Evolutionary conservation across 2,888 invertebrate genomes (phyloP).

Genomic region (Caprella mutica): DNA sequence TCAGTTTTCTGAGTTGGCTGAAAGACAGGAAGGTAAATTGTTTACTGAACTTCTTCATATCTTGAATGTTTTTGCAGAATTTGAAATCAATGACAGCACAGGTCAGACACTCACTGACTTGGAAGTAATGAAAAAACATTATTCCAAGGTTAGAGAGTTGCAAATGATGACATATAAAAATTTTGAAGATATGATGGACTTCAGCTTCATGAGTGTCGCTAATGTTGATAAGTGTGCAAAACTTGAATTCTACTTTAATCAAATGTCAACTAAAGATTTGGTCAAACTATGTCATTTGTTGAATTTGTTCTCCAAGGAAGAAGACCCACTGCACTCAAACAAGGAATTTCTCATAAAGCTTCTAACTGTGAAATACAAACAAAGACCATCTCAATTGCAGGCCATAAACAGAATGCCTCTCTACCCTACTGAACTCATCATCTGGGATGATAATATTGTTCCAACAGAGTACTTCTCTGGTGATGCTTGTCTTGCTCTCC

Average conservation of each 20-base stretch:
- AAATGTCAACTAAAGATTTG: slow-evolving; percentile 61
- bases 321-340: slow-evolving; percentile 18
- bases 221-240: slow-evolving; percentile 82
- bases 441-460: slow-evolving; percentile 98
- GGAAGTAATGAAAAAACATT: slow-evolving; percentile 88
- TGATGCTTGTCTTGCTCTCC: slow-evolving; percentile 87
- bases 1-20: slow-evolving; percentile 61
- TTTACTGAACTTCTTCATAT: slow-evolving; percentile 48
- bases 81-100: slow-evolving; percentile 93
- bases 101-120: slow-evolving; percentile 88
- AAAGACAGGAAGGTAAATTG: slow-evolving; percentile 70
- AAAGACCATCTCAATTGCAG: slow-evolving; percentile 80
- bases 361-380: slow-evolving; percentile 53
- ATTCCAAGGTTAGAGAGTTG: slow-evolving; percentile 77
- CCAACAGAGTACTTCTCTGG: slow-evolving; percentile 95
- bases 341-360: slow-evolving; percentile 26
- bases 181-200: slow-evolving; percentile 70
- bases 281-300: slow-evolving; percentile 75
- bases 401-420: slow-evolving; percentile 94
- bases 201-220: slow-evolving; percentile 86
- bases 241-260: slow-evolving; percentile 71
- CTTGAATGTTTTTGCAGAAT: slow-evolving; percentile 89
- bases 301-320: slow-evolving; percentile 59
- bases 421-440: slow-evolving; percentile 93
- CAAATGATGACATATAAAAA: slow-evolving; percentile 88